phyloP scores from a whole-genome alignment of 1,140 invertebrate genomes.

The Conus betulinus region DNA sequence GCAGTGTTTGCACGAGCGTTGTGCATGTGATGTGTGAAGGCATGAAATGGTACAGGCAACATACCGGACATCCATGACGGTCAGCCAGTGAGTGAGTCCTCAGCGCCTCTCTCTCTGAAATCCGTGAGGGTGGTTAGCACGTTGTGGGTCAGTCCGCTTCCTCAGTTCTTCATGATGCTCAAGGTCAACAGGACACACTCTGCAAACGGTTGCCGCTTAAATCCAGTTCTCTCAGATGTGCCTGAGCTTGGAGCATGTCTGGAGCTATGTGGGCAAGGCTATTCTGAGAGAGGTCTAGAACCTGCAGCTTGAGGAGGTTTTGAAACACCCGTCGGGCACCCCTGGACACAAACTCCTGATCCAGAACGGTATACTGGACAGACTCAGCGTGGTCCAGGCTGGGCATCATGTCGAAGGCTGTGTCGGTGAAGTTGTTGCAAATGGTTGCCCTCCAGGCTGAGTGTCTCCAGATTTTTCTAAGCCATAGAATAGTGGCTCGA shows the following conservation, averaged over 20 bases:
- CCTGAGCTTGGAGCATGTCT: background rate
- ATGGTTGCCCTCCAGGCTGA: background rate
- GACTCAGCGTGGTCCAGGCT: background rate
- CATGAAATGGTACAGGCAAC: background rate
- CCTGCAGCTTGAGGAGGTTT: background rate
- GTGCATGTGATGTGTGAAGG: background rate
- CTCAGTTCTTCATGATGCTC: background rate
- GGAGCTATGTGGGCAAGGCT: background rate
- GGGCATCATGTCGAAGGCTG: background rate
- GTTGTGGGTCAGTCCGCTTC: background rate
- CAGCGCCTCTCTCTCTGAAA: background rate
- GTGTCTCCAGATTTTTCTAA: background rate
- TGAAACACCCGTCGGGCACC: background rate
- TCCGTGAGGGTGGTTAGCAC: background rate
- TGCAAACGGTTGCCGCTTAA: background rate
- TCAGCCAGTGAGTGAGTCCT: background rate
- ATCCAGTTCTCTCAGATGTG: background rate
- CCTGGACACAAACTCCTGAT: background rate
- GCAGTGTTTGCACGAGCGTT: background rate
- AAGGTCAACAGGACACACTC: background rate
- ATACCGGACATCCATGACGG: background rate
- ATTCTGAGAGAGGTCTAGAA: background rate
- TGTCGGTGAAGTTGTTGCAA: background rate
- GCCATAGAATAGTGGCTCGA: background rate
- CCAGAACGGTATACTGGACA: background rate